These are phyloP conservation scores for Pteropus alecto DNA, from an alignment of 2,113 vertebrate genomes.

Conservation along the genomic window DNA sequence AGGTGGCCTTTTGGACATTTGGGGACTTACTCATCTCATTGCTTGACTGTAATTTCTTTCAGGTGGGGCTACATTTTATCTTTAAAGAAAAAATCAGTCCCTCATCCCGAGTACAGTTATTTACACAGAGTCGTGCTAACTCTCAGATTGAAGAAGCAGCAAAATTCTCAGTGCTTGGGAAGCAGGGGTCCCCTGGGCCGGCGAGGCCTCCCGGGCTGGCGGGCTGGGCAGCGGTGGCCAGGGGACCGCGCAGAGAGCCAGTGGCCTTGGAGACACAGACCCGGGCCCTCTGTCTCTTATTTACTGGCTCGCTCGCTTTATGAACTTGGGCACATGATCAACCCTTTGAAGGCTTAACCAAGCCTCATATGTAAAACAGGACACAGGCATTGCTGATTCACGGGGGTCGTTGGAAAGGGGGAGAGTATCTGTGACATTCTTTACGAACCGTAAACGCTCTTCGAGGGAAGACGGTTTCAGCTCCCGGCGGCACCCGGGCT, in stretches of 20 bases:
- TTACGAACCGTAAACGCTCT: background rate
- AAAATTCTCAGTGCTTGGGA: background rate
- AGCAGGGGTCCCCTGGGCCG: background rate
- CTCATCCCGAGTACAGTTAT: background rate
- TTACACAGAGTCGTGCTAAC: background rate
- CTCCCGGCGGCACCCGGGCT: background rate
- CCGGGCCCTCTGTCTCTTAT: background rate
- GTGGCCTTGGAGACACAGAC: background rate
- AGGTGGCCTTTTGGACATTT: background rate
- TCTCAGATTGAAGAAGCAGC: background rate
- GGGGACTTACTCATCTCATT: background rate
- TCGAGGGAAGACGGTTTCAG: background rate
- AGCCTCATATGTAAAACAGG: background rate
- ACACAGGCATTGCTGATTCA: background rate
- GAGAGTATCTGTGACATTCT: background rate
- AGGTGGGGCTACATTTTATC: background rate
- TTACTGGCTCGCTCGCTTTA: background rate
- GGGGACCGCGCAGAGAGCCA: background rate
- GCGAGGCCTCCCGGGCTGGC: background rate
- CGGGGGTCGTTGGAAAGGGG: background rate
- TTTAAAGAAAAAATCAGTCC: background rate
- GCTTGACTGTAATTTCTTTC: background rate
- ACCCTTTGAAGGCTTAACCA: background rate
- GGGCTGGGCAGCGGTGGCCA: background rate
- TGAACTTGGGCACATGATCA: conserved; percentile 7